Conservation (phyloP, 2,113 vertebrate genomes). For the Lophius piscatorius region DNA sequence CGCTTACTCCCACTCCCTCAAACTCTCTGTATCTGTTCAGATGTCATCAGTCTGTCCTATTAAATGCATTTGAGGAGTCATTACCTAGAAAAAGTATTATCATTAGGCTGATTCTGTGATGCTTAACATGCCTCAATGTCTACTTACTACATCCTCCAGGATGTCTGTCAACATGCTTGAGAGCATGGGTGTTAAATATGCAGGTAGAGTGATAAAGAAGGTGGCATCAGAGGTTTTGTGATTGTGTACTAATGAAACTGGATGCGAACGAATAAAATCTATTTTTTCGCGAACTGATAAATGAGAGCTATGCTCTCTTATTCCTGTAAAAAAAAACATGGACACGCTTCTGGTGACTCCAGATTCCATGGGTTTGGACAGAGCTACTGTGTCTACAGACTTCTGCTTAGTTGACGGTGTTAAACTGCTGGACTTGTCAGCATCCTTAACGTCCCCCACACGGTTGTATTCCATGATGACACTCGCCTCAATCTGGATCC, state of each 20-base stretch:
- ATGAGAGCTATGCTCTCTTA: no score
- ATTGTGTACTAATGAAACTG: no score
- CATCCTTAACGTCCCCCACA: constrained; percentile 29
- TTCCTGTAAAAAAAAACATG: no score
- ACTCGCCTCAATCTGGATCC: constrained; percentile 85
- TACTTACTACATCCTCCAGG: constrained; percentile 4
- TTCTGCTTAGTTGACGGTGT: constrained; percentile 59
- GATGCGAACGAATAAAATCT: no score
- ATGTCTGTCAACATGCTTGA: neutral
- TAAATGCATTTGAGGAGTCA: neutral
- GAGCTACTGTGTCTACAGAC: constrained; percentile 12
- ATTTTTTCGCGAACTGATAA: no score
- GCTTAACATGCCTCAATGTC: neutral
- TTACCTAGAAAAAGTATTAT: neutral
- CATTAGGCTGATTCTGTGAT: neutral
- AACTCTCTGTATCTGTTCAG: neutral
- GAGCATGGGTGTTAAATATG: neutral
- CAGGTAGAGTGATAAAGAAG: neutral
- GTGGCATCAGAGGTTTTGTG: no score
- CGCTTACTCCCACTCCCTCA: neutral
- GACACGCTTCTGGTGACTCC: no score
- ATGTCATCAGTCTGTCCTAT: neutral
- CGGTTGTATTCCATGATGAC: constrained; percentile 81
- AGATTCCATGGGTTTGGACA: constrained; percentile 41
- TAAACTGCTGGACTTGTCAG: constrained; percentile 61